A percentile compares a stretch with the other conserved stretches of the same genome.
Evolutionary conservation across 2,797 vertebrate species (phyloP).

Genomic region (Cuculus canorus): DNA sequence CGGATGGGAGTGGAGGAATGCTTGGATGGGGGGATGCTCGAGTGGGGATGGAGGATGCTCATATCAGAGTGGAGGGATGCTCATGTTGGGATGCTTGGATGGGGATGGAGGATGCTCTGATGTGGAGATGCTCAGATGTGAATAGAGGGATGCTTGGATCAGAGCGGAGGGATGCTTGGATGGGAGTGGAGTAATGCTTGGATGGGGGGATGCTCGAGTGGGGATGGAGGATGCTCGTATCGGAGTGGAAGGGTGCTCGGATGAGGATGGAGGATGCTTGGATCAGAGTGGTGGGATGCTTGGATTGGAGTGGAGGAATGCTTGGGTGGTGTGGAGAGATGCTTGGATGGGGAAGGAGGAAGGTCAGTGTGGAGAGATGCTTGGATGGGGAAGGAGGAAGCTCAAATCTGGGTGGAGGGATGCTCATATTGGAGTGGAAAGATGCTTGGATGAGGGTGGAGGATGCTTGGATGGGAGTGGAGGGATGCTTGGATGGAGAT

Average conservation of each 20-base stretch:
- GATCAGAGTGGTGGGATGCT: neutral
- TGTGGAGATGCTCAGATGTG: too few species aligned
- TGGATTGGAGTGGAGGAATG: neutral
- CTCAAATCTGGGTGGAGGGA: too few species aligned
- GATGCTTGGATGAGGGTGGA: too few species aligned
- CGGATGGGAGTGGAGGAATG: neutral
- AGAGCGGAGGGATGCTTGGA: rapidly evolving
- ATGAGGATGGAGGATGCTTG: too few species aligned
- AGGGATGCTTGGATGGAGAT: rapidly evolving
- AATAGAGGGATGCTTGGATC: neutral
- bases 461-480: too few species aligned
- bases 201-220: neutral
- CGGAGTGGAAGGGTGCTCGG: neutral
- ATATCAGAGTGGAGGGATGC: neutral
- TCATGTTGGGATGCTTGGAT: neutral
- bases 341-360: too few species aligned
- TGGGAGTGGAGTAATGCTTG: neutral
- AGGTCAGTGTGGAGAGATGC: too few species aligned
- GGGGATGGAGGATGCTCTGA: too few species aligned
- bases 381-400: too few species aligned
- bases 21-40: neutral
- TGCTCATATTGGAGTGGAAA: too few species aligned
- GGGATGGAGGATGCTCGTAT: neutral
- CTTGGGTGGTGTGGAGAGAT: neutral
- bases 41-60: neutral